Percentiles rank a stretch among this genome's conserved stretches.
Conservation (phyloP, 2,888 invertebrate genomes). For the Anticlea derivata region DNA sequence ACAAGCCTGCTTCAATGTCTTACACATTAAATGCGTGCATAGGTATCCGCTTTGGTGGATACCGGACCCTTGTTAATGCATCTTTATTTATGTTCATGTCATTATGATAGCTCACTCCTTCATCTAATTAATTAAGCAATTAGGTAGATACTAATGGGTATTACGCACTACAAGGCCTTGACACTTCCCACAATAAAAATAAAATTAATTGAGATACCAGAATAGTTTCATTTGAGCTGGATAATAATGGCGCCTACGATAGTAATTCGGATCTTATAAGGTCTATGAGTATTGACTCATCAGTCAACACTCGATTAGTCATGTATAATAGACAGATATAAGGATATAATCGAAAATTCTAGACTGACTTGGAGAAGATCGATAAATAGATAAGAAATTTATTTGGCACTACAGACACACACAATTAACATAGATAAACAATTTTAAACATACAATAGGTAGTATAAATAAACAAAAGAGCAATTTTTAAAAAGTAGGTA, state of each 20-base stretch:
- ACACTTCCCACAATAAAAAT: slow-evolving; percentile 16
- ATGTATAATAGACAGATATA: slow-evolving; percentile 7
- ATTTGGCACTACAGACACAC: too few species aligned
- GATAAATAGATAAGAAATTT: too few species aligned
- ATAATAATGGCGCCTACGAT: slow-evolving; percentile 14
- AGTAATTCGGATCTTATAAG: slow-evolving; percentile 8
- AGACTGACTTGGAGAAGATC: too few species aligned
- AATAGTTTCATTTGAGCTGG: slow-evolving; percentile 3
- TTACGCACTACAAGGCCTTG: not conserved
- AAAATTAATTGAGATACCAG: slow-evolving; percentile 11
- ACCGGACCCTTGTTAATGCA: too few species aligned
- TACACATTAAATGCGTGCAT: too few species aligned
- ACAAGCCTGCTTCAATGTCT: too few species aligned
- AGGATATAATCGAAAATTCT: not conserved
- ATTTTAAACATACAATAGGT: too few species aligned
- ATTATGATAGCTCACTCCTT: not conserved
- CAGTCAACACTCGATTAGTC: slow-evolving; percentile 19
- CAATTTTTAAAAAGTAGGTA: too few species aligned
- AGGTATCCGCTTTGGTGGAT: too few species aligned
- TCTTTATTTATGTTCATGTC: not conserved
- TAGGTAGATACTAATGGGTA: not conserved
- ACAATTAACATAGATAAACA: too few species aligned
- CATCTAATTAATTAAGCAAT: not conserved
- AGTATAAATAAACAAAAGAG: too few species aligned
- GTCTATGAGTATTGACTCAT: not conserved